Evolutionary conservation across 2,797 vertebrate species (phyloP).

Genomic region (Merluccius polli): DNA sequence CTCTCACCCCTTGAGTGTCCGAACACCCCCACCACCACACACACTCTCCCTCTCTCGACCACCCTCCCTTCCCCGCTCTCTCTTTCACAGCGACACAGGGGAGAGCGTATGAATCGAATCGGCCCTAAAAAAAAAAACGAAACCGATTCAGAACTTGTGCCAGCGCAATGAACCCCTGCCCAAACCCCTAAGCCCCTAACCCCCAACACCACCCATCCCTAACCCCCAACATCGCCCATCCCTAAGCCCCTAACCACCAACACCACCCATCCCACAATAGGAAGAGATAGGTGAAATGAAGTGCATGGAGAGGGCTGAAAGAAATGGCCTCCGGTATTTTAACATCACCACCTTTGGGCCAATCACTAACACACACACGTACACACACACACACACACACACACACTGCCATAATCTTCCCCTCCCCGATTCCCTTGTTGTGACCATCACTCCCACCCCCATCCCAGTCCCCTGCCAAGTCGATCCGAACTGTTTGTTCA

Average conservation of each 20-base stretch:
- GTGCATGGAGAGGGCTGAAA: constrained; percentile 12
- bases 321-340: constrained; percentile 24
- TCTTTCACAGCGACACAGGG: neutral
- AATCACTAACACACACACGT: constrained; percentile 35
- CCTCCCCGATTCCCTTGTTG: constrained; percentile 3
- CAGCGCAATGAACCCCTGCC: neutral
- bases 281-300: neutral
- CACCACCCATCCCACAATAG: neutral
- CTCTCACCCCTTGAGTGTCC: constrained; percentile 30
- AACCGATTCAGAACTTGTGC: neutral
- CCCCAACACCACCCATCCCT: too few species aligned
- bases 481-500: neutral
- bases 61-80: constrained; percentile 23
- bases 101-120: neutral
- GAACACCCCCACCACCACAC: constrained; percentile 30
- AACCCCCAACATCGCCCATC: constrained; percentile 21
- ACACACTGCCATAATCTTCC: constrained; percentile 16
- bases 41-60: too few species aligned
- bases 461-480: constrained; percentile 10
- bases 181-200: too few species aligned
- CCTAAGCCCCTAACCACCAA: constrained; percentile 2
- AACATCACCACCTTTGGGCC: constrained; percentile 11
- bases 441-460: constrained; percentile 12
- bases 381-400: constrained; percentile 24
- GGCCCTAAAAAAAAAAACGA: neutral